phyloP scores from a whole-genome alignment of 2,888 invertebrate species.

The Lasius fuliginosus region DNA sequence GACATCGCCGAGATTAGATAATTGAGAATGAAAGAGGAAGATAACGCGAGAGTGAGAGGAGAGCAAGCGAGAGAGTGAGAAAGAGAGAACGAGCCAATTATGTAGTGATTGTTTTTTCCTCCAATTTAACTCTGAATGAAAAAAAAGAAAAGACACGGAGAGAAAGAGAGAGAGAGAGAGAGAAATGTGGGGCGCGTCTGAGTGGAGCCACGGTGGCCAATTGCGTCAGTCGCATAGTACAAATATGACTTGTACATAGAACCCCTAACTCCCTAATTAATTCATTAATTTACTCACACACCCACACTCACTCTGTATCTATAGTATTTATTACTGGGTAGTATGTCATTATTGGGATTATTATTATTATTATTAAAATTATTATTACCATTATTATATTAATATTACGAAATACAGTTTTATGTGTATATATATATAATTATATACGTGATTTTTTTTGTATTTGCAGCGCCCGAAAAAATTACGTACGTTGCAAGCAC shows the following conservation, averaged over 20 bases:
- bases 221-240: constrained; percentile 86
- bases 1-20: constrained; percentile 82
- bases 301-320: constrained; percentile 86
- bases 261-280: constrained; percentile 70
- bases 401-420: constrained; percentile 86
- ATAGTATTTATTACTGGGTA: constrained; percentile 87
- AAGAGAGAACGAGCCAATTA: constrained; percentile 48
- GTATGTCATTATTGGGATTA: constrained; percentile 86
- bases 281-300: constrained; percentile 84
- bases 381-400: constrained; percentile 83
- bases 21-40: constrained; percentile 72
- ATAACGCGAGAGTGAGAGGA: constrained; percentile 62
- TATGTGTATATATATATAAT: constrained; percentile 83
- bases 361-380: constrained; percentile 84
- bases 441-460: constrained; percentile 80
- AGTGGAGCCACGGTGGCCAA: constrained; percentile 80
- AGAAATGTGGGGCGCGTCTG: constrained; percentile 80
- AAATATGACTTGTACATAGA: constrained; percentile 86
- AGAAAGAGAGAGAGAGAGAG: neutral
- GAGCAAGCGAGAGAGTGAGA: constrained; percentile 52
- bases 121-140: constrained; percentile 61
- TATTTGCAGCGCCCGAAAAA: constrained; percentile 62
- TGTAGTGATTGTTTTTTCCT: constrained; percentile 66
- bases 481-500: constrained; percentile 70
- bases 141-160: constrained; percentile 75